Base-by-base conservation (phyloP, 2,797 vertebrate species). In the Sylvilagus floridanus region DNA sequence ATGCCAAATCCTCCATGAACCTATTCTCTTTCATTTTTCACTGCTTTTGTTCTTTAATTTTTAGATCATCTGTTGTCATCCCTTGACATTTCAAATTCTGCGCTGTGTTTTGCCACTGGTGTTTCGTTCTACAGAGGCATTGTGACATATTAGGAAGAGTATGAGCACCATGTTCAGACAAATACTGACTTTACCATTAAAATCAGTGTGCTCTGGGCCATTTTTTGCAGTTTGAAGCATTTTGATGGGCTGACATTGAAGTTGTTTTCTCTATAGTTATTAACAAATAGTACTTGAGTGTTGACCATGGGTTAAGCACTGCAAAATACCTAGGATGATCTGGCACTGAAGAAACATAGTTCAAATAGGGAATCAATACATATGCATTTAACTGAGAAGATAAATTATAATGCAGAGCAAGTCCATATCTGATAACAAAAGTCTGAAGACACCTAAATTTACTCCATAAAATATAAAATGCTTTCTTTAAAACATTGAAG, bases 41-140 rank as follows among this genome's bases (percentile, higher is more conserved):
- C 13, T n/a, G 28, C 35, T 84, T 79, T 92, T 26, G 76, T 83
- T 91, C 63, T 76, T 93, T 82, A 14, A 85, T 71, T 94, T 92
- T 32, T 82, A 52, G 35, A 78, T 85, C 37, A 85, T 72, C 83
- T 84, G 84, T 16, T 73, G 37, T 84, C 13, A 91, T 4, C 7
- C 26, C 24, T 68, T 21, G 24, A 77, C 11, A 47, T 81, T 86
- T 78, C 91, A 87, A 54, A 13, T 76, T 91, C 35, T 62, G 13
- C 16, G 6, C 42, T 93, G 21, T 79, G 6, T 75, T 89, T 81
- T 82, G 69, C 50, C 47, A 42, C 50, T 66, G 68, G 3, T 14
- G 19, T 76, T 81, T 87, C n/a, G 42, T 75, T 17, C 19, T 52
- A 89, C 79, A 63, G 26, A 92, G 30, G 47, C 12, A 22, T 82